phyloP scores from a whole-genome alignment of 2,797 vertebrate genomes.

The Graptemys geographica region DNA sequence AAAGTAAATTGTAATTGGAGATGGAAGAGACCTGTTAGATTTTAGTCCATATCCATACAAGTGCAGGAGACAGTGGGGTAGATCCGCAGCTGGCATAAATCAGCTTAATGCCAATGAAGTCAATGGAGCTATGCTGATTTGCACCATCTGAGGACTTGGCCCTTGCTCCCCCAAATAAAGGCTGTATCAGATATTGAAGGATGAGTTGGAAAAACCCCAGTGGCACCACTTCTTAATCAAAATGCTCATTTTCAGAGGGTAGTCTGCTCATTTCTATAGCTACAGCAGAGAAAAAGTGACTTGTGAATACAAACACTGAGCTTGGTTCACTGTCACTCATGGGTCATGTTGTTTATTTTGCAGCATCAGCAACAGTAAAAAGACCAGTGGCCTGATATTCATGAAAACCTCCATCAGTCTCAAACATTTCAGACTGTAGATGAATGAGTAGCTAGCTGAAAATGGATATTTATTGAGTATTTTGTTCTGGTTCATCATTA shows the following conservation, averaged over 20 bases:
- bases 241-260: neutral
- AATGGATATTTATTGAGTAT: neutral
- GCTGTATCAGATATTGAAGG: neutral
- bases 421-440: neutral
- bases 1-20: too few species aligned
- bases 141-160: neutral
- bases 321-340: neutral
- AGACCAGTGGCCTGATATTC: neutral
- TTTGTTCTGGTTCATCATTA: neutral
- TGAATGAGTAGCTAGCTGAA: neutral
- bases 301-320: neutral
- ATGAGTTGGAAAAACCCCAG: neutral
- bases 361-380: neutral
- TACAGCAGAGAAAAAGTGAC: neutral
- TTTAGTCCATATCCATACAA: neutral
- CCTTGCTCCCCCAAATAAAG: neutral
- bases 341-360: neutral
- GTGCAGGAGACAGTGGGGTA: neutral
- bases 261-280: fast-evolving
- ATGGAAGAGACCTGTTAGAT: neutral
- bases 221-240: neutral
- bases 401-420: neutral
- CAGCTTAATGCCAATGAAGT: neutral
- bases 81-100: fast-evolving
- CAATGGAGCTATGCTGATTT: neutral